Evolutionary conservation across 2,797 vertebrate genomes (phyloP), one percentile per base, ranked within the genome.

Genomic region (Semaprochilodus insignis): DNA sequence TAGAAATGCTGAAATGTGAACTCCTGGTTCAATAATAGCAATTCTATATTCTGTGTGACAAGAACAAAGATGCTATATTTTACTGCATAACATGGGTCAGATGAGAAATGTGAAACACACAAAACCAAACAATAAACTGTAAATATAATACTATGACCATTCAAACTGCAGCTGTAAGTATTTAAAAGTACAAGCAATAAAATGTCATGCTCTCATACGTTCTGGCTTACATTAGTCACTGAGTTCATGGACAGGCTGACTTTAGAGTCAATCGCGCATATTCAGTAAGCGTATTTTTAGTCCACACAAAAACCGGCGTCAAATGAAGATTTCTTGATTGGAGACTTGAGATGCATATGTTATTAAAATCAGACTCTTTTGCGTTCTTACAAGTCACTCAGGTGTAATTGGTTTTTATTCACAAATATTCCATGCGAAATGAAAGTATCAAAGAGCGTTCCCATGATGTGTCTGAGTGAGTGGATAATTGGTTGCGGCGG

Each of bases 311-410:
- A 78, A 69, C n/a, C 10, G 25, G 48, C 6, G n/a, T 5, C 36
- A 23, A 34, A 78, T 7, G 31, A 67, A 79, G 34, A 79, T 70
- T 70, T 69, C 52, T 19, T 57, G 57, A 77, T 75, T n/a, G 36
- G n/a, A 72, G 70, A 72, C 36, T 60, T 55, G 44, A 73, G 89
- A 88, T 85, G 63, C 82, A 89, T 89, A 82, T 86, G 87, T 92
- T 91, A 91, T 89, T 71, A 51, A 87, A 86, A 89, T 90, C 40
- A 54, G 91, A 88, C 85, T 91, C 65, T 79, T 86, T 83, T 84
- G 81, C 83, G 88, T 87, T 85, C 88, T 87, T 90, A 57, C n/a
- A 83, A 86, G 69, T 57, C 85, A 88, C 88, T 90, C 87, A 89
- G 87, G 91, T 90, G 82, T 83, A 81, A 91, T 87, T 90, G 89